Base-by-base conservation (phyloP, 2,888 invertebrate genomes). In the Polylopha cassiicola region DNA sequence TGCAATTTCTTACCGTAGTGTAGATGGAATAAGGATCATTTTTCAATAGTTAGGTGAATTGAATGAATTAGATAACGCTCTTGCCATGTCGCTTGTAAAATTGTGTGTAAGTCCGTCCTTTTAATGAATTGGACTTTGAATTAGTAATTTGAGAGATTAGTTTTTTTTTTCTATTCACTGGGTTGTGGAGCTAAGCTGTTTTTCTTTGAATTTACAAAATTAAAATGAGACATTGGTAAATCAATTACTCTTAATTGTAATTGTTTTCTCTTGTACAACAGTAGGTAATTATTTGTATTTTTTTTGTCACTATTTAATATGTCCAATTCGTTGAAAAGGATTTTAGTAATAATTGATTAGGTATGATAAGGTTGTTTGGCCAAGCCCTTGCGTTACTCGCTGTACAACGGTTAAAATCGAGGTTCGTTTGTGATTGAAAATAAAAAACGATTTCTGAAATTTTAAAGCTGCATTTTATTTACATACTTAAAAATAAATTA, bases 391-490 rank as follows among this genome's bases (percentile, higher is more conserved):
- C 34, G 39, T 39, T 18, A 26, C 16, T 55, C 48, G 47, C 39
- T 46, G 53, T 51, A 46, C 46, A 50, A 44, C 33, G 53, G 53
- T 58, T 53, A 44, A 51, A 47, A 55, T 50, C 55, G 48, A 18
- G 42, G 46, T 51, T 59, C 52, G 48, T 53, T 49, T 58, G 54
- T 52, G 52, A 52, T 56, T 46, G 43, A 41, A 50, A 51, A 54
- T 51, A 53, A 53, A 58, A 55, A 39, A 46, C 47, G 47, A 51
- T 60, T 53, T 63, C 55, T 58, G 45, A 46, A 47, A 50, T 51
- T 51, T 51, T 44, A 34, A 44, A 34, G n/a, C 1, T 3, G 14
- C 26, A 39, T 59, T 59, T 61, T 48, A 52, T 58, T 53, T 51
- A 5, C 14, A 21, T 8, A 4, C 29, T 13, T 16, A 31, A 24